Conservation (phyloP, 2,797 vertebrate genomes). For the Melopsittacus undulatus region DNA sequence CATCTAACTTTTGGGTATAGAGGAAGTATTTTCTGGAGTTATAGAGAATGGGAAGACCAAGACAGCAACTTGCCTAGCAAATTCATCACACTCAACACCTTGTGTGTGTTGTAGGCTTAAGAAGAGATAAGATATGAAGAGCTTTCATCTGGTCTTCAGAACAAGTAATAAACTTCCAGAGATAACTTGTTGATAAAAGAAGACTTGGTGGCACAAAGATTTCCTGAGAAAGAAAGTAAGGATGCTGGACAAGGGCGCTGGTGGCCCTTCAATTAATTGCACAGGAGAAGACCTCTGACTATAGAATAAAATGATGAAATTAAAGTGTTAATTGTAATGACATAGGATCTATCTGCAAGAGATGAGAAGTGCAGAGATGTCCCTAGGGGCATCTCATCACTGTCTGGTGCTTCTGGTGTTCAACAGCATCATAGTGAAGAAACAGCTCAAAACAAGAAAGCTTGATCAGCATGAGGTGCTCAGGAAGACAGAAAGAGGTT, state of each 20-base stretch:
- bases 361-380: not conserved
- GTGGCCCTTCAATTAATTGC: not conserved
- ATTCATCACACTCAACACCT: not conserved
- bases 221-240: not conserved
- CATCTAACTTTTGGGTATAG: not conserved
- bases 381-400: not conserved
- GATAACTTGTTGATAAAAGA: not conserved
- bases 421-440: not conserved
- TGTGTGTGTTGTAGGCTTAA: not conserved
- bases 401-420: not conserved
- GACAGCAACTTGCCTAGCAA: not conserved
- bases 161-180: not conserved
- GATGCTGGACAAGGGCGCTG: not conserved
- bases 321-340: not conserved
- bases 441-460: not conserved
- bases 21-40: not conserved
- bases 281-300: not conserved
- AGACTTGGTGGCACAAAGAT: not conserved
- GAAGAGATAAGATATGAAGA: not conserved
- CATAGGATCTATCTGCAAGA: not conserved
- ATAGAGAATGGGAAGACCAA: not conserved
- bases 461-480: not conserved
- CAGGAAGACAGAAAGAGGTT: not conserved
- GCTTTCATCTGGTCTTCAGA: accelerated
- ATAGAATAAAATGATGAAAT: not conserved